Percentiles rank a stretch among this genome's conserved stretches.
Conservation (phyloP, 2,888 invertebrate species). For the Tholera decimalis region DNA sequence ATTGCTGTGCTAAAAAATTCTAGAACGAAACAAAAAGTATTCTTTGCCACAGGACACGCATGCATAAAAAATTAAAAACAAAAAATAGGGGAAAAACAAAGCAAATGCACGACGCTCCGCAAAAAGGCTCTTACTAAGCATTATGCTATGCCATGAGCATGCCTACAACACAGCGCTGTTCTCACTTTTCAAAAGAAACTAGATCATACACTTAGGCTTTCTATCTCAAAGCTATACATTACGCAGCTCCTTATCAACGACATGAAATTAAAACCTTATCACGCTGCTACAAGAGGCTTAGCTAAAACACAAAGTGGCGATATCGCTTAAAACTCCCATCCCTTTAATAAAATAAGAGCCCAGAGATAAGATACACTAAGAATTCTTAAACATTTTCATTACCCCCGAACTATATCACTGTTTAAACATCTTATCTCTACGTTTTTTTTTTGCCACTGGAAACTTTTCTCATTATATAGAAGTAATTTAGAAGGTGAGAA, state of each 20-base stretch:
- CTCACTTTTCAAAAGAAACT: not conserved
- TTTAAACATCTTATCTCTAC: constrained; percentile 67
- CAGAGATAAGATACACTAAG: constrained; percentile 55
- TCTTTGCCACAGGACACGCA: too few relatives aligned
- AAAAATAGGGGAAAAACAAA: too few relatives aligned
- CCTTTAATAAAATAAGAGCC: constrained; percentile 52
- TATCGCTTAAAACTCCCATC: constrained; percentile 39
- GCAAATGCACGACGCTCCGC: too few relatives aligned
- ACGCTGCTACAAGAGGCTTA: constrained; percentile 12
- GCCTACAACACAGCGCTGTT: too few relatives aligned
- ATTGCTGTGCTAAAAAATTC: too few relatives aligned
- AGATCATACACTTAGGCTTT: too few relatives aligned
- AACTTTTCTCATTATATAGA: constrained; percentile 83
- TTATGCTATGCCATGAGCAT: too few relatives aligned
- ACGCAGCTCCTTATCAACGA: constrained; percentile 17
- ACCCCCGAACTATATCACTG: constrained; percentile 64
- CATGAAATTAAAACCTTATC: constrained; percentile 34
- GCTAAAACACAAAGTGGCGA: constrained; percentile 40
- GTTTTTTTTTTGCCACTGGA: constrained; percentile 60
- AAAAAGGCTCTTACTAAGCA: too few relatives aligned
- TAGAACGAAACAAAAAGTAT: too few relatives aligned
- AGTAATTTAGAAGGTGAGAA: constrained; percentile 78
- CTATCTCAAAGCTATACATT: constrained; percentile 10
- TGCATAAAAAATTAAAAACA: too few relatives aligned
- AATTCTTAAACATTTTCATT: constrained; percentile 56